phyloP scores from a whole-genome alignment of 2,888 invertebrate genomes.

The Geophilus truncorum region DNA sequence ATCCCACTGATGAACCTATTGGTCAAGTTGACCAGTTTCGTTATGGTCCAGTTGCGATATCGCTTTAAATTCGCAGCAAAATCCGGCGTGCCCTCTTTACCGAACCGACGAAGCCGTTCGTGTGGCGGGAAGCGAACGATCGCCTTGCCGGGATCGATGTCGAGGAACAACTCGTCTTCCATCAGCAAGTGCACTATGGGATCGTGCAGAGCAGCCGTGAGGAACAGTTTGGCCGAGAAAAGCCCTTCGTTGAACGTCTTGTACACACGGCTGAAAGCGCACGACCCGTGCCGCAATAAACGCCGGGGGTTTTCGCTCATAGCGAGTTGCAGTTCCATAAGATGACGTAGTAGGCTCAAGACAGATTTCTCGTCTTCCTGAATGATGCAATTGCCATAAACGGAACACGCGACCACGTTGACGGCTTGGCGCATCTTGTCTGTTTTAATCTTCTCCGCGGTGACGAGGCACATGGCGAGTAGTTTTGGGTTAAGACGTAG shows the following conservation, averaged over 20 bases:
- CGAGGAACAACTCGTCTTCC: conserved; percentile 85
- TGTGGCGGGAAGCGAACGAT: conserved; percentile 53
- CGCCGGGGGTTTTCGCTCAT: conserved; percentile 65
- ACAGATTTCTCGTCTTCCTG: conserved; percentile 67
- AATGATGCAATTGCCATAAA: conserved; percentile 69
- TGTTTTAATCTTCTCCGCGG: conserved; percentile 58
- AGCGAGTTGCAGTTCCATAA: conserved; percentile 67
- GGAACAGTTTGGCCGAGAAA: conserved; percentile 84
- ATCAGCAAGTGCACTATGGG: conserved; percentile 86
- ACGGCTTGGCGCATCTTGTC: conserved; percentile 52
- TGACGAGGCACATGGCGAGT: conserved; percentile 63
- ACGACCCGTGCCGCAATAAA: conserved; percentile 74
- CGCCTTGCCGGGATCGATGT: conserved; percentile 80
- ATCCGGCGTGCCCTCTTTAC: conserved; percentile 65
- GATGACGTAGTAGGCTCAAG: conserved; percentile 60
- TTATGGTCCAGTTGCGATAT: conserved; percentile 73
- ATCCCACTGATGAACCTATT: conserved; percentile 76
- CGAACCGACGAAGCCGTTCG: conserved; percentile 67
- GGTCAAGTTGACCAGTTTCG: conserved; percentile 70
- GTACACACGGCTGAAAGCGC: conserved; percentile 81
- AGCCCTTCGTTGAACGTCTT: conserved; percentile 82
- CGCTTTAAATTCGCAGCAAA: conserved; percentile 67
- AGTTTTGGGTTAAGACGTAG: conserved; percentile 65
- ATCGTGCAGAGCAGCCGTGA: conserved; percentile 83
- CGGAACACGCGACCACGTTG: conserved; percentile 59